Evolutionary conservation across 2,113 vertebrate species (phyloP), one percentile per base, ranked within the genome.

Genomic region (Aythya baeri): DNA sequence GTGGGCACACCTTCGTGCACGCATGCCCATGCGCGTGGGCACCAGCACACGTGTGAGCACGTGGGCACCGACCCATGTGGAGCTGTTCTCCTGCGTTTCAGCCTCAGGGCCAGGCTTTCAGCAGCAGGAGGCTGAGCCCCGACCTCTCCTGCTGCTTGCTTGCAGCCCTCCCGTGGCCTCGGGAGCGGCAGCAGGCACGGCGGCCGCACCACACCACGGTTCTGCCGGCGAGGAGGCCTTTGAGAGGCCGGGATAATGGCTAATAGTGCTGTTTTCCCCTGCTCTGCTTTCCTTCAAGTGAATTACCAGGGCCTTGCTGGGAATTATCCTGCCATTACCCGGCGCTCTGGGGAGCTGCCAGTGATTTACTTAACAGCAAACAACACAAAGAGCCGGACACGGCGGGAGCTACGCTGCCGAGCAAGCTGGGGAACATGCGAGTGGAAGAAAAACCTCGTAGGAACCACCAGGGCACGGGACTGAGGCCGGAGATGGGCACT

Each of bases 221-320:
- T 94, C 95, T 94, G 88, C 91, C 90, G 81, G 77, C 86, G 0
- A 94, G 88, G 78, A 93, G 90, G 91, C 91, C 82, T 95, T 95
- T 93, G 88, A 95, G 94, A 96, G 94, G 91, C 86, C 18, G 1
- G 89, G 75, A 93, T 97, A 97, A 97, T 95, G 94, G 95, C 94
- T 94, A 95, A 96, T 96, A 96, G 94, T 95, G 96, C 96, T 95
- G 96, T 93, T 95, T 92, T 93, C 95, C 94, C 92, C 95, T 93
- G 93, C 97, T 95, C 90, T 95, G 97, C 96, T 94, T 94, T 95
- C 94, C 93, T 97, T 95, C 96, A 96, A 97, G 93, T 97, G 97
- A 97, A 96, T 97, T 97, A 97, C 91, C 89, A 95, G 84, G 91
- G 83, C 91, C 96, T 89, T 93, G 94, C 88, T 94, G 96, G 96